Evolutionary conservation across 2,888 invertebrate species (phyloP).

Genomic region (Catocala fraxini): DNA sequence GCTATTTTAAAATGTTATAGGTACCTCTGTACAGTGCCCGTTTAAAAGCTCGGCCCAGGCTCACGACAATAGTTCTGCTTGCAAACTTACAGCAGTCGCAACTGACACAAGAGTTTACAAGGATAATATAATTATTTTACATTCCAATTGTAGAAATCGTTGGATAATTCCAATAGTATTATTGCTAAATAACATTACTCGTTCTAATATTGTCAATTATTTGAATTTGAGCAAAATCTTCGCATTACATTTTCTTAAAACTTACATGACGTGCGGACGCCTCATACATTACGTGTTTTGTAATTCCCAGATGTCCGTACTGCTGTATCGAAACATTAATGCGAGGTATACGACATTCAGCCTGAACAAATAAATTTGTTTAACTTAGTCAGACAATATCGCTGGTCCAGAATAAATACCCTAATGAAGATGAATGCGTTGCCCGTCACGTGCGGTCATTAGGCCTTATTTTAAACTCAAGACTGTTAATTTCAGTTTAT

Average conservation of each 20-base stretch:
- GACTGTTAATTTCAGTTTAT: slow-evolving; percentile 48
- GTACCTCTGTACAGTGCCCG: too few species aligned
- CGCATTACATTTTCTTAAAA: not conserved
- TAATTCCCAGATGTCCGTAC: slow-evolving; percentile 2
- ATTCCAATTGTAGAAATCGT: too few species aligned
- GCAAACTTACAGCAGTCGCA: too few species aligned
- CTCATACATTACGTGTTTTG: slow-evolving; percentile 1
- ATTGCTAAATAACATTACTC: too few species aligned
- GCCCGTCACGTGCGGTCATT: slow-evolving; percentile 56
- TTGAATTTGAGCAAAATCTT: too few species aligned
- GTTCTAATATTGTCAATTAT: too few species aligned
- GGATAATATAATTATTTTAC: too few species aligned
- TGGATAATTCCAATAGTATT: too few species aligned
- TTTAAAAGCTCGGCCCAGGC: too few species aligned
- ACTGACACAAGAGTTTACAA: too few species aligned
- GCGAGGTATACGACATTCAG: slow-evolving; percentile 12
- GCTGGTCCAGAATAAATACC: slow-evolving; percentile 58
- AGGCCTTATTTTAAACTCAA: slow-evolving; percentile 32
- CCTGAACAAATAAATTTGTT: slow-evolving; percentile 38
- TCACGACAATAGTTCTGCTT: too few species aligned
- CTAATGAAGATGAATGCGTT: slow-evolving; percentile 68
- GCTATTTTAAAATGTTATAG: too few species aligned
- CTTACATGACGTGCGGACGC: not conserved
- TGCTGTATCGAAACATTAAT: slow-evolving; percentile 4
- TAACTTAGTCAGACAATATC: slow-evolving; percentile 49